A percentile compares a stretch with the other conserved stretches of the same genome.
phyloP scores from a whole-genome alignment of 2,113 vertebrate species.

The Leucoraja erinaceus region DNA sequence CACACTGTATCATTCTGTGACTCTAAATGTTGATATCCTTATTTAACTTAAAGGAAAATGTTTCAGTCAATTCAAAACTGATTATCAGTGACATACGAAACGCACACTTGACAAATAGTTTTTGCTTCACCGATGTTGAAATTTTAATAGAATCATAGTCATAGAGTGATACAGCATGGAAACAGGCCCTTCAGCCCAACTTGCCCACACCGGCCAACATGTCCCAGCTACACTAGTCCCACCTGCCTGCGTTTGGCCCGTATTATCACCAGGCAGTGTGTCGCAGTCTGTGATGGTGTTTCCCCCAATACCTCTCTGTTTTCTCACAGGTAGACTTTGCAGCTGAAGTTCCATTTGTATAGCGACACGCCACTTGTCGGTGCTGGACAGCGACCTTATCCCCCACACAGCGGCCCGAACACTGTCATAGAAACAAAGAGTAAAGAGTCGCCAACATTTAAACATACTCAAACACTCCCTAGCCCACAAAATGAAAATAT shows the following conservation, averaged over 20 bases:
- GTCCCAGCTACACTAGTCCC: no score
- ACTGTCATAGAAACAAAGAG: conserved; percentile 52
- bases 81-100: neutral
- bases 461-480: neutral
- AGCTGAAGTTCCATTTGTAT: conserved; percentile 55
- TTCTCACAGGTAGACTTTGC: conserved; percentile 55
- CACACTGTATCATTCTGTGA: no score
- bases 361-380: conserved; percentile 56
- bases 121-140: neutral
- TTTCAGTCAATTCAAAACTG: neutral
- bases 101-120: neutral
- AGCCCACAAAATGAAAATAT: neutral
- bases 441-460: neutral
- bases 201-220: no score
- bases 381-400: conserved; percentile 55
- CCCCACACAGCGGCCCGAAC: conserved; percentile 63
- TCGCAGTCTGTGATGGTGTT: neutral
- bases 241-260: no score
- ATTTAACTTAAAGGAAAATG: neutral
- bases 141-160: neutral
- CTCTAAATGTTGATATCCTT: neutral
- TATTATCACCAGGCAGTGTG: no score
- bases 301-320: conserved; percentile 60
- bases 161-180: no score
- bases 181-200: no score